Percentiles rank a stretch among this genome's conserved stretches.
phyloP scores from a whole-genome alignment of 92 coral and sea anemone genomes.

The Epizoanthus illoricatus region DNA sequence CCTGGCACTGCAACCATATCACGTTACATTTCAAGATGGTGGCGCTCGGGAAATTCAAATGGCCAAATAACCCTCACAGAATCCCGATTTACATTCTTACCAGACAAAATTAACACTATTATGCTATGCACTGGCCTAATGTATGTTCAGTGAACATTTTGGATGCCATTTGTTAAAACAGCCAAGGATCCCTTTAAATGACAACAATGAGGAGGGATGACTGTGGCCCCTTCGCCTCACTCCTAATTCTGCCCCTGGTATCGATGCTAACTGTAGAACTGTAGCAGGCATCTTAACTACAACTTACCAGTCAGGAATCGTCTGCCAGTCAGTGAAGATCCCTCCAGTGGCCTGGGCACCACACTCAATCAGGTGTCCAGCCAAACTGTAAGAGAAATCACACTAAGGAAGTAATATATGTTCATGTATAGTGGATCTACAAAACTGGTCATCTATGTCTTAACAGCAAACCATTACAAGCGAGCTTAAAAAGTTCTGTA shows the following conservation, averaged over 20 bases:
- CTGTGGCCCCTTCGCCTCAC: too few relatives aligned
- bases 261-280: background rate
- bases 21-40: too few relatives aligned
- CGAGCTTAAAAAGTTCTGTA: background rate
- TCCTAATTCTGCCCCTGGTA: background rate
- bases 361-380: conserved; percentile 97
- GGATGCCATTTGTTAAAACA: too few relatives aligned
- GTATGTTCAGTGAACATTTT: too few relatives aligned
- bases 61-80: too few relatives aligned
- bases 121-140: too few relatives aligned
- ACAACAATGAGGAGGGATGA: too few relatives aligned
- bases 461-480: background rate
- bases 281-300: background rate
- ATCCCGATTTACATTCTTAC: too few relatives aligned
- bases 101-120: too few relatives aligned
- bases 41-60: too few relatives aligned
- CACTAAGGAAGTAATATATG: background rate
- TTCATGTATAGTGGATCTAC: background rate
- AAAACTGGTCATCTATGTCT: background rate
- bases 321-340: conserved; percentile 98
- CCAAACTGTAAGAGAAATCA: conserved; percentile 61
- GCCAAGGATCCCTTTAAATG: too few relatives aligned
- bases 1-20: too few relatives aligned
- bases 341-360: conserved; percentile 99
- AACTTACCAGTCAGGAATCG: conserved; percentile 84